These are phyloP conservation scores for Anguilla obscura DNA, from an alignment of 2,797 vertebrate species.

Conservation along the genomic window DNA sequence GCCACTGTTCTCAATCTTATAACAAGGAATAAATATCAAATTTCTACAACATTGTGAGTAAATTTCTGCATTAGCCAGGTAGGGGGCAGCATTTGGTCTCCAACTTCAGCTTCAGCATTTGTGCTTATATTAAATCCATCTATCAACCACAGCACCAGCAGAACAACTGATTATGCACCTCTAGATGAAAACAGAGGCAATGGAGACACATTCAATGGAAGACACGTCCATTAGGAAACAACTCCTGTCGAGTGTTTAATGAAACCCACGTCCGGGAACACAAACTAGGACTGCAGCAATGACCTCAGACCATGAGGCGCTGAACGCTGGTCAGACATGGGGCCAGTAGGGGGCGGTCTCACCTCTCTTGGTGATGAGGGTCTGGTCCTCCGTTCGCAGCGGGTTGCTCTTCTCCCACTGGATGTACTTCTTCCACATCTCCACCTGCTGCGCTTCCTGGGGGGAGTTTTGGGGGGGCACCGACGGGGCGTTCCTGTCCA, in stretches of 20 bases:
- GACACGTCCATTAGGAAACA: background rate
- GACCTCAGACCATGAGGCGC: background rate
- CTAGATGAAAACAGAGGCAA: background rate
- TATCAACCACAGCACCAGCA: background rate
- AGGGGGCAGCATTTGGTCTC: background rate
- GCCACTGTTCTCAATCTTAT: background rate
- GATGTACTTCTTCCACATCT: conserved; percentile 99
- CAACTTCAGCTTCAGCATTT: background rate
- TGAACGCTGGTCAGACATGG: background rate
- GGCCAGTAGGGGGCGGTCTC: conserved; percentile 31
- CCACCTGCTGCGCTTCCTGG: conserved; percentile 96
- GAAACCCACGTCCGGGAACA: background rate
- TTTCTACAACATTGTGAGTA: background rate
- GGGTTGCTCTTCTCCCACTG: conserved; percentile 99
- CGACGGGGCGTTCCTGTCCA: conserved; percentile 96
- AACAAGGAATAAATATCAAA: background rate
- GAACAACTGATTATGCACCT: background rate
- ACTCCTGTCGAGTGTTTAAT: background rate
- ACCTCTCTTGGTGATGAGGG: conserved; percentile 99
- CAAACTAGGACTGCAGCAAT: background rate
- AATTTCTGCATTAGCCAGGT: background rate
- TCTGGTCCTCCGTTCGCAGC: conserved; percentile 95
- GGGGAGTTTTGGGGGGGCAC: conserved; percentile 97
- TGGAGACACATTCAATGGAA: background rate
- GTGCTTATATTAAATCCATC: background rate